Percentiles rank a stretch among this genome's conserved stretches.
Evolutionary conservation across 1,140 invertebrate species (phyloP).

Genomic region (Nebria ingens): DNA sequence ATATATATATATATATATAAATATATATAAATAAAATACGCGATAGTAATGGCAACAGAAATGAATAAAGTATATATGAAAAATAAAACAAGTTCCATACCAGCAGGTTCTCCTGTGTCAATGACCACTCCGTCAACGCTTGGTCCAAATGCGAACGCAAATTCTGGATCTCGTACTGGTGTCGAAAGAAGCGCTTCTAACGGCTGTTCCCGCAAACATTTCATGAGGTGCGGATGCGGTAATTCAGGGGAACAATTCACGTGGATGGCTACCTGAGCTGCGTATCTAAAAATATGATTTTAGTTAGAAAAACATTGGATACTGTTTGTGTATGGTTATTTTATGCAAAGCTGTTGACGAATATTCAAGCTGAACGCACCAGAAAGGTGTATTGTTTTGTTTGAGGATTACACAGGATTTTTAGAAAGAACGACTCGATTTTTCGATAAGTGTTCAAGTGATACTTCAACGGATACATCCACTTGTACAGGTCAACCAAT

Average conservation of each 20-base stretch:
- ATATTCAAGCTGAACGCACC: not conserved
- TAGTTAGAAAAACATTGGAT: not conserved
- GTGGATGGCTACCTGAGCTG: slow-evolving; percentile 71
- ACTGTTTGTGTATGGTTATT: not conserved
- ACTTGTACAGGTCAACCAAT: too few relatives aligned
- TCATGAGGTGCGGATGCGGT: slow-evolving; percentile 61
- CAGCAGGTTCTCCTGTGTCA: slow-evolving; percentile 53
- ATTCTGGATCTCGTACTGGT: slow-evolving; percentile 67
- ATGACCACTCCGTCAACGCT: slow-evolving; percentile 88
- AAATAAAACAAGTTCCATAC: too few relatives aligned
- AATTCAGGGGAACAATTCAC: slow-evolving; percentile 76
- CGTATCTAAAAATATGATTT: slow-evolving; percentile 46
- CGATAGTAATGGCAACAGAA: too few relatives aligned
- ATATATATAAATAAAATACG: too few relatives aligned
- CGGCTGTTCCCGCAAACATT: slow-evolving; percentile 71
- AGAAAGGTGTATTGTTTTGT: not conserved
- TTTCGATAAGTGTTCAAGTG: too few relatives aligned
- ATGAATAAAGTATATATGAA: too few relatives aligned
- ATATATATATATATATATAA: slow-evolving; percentile 3
- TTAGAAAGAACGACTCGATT: not conserved
- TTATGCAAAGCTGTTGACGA: not conserved
- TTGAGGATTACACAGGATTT: not conserved
- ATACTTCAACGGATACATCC: too few relatives aligned
- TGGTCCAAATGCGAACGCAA: slow-evolving; percentile 78
- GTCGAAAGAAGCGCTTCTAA: slow-evolving; percentile 62